Evolutionary conservation across 2,888 invertebrate species (phyloP).

Genomic region (Anthrax anthrax): DNA sequence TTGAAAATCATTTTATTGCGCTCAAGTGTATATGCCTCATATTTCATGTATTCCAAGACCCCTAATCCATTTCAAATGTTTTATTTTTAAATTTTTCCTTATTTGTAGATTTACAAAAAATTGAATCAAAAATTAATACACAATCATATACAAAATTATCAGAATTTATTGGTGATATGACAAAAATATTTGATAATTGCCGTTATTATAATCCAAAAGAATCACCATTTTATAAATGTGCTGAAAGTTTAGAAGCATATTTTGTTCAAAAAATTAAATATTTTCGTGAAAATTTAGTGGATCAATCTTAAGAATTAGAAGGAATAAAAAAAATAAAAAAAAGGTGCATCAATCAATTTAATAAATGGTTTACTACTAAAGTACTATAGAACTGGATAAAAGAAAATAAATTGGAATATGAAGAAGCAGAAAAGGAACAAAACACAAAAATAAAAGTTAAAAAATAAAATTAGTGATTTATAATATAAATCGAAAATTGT

Average conservation of each 20-base stretch:
- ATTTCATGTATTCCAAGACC: too few relatives aligned
- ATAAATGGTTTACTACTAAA: too few relatives aligned
- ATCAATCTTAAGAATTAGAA: slow-evolving; percentile 9
- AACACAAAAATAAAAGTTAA: too few relatives aligned
- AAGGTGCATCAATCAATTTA: too few relatives aligned
- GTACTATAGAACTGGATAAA: too few relatives aligned
- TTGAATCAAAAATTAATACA: slow-evolving; percentile 74
- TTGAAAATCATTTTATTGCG: too few relatives aligned
- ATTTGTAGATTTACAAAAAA: slow-evolving; percentile 76
- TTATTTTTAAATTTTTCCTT: slow-evolving; percentile 5
- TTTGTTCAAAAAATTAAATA: slow-evolving; percentile 89
- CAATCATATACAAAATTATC: slow-evolving; percentile 73
- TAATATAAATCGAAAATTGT: too few relatives aligned
- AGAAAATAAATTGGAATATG: too few relatives aligned
- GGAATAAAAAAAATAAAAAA: not conserved
- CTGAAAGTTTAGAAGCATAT: slow-evolving; percentile 86
- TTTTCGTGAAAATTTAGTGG: slow-evolving; percentile 67
- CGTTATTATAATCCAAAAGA: slow-evolving; percentile 93
- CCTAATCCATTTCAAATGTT: too few relatives aligned
- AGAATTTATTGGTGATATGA: slow-evolving; percentile 95
- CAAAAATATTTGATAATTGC: slow-evolving; percentile 97
- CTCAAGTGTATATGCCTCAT: too few relatives aligned
- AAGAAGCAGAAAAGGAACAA: too few relatives aligned
- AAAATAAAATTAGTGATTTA: too few relatives aligned
- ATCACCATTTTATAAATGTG: slow-evolving; percentile 91